Evolutionary conservation across 1,140 invertebrate species (phyloP).

Genomic region (Magallana angulata): DNA sequence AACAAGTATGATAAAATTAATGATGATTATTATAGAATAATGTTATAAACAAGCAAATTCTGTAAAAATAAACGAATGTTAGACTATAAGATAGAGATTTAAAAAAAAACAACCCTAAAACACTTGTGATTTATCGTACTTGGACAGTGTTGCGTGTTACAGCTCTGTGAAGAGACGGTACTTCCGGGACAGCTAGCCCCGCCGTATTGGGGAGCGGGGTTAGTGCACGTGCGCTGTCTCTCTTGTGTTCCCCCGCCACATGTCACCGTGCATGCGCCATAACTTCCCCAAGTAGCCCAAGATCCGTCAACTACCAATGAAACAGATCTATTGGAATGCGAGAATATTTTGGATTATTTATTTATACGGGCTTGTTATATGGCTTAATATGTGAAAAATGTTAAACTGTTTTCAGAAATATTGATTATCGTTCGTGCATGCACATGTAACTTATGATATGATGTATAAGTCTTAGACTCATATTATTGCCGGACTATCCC

Average conservation of each 20-base stretch:
- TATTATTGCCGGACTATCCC: neutral
- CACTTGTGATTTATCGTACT: neutral
- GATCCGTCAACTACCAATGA: slow-evolving; percentile 43
- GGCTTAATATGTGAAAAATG: neutral
- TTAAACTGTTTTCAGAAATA: neutral
- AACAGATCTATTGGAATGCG: neutral
- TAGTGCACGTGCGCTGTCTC: slow-evolving; percentile 34
- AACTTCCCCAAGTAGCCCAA: slow-evolving; percentile 77
- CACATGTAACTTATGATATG: neutral
- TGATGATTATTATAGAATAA: too few species aligned
- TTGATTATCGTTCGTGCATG: neutral
- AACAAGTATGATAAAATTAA: too few species aligned
- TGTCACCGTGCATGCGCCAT: slow-evolving; percentile 27
- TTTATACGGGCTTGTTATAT: neutral
- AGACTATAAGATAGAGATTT: too few species aligned
- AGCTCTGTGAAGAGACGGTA: neutral
- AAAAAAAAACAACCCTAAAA: neutral
- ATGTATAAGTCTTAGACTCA: neutral
- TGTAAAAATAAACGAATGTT: too few species aligned
- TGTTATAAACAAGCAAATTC: too few species aligned
- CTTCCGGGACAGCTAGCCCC: slow-evolving; percentile 41
- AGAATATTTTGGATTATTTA: neutral
- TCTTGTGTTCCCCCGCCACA: slow-evolving; percentile 44
- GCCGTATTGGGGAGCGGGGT: slow-evolving; percentile 30
- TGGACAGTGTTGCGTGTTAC: slow-evolving; percentile 33